Evolutionary conservation across 2,888 invertebrate genomes (phyloP).

Genomic region (Apantesis nais): DNA sequence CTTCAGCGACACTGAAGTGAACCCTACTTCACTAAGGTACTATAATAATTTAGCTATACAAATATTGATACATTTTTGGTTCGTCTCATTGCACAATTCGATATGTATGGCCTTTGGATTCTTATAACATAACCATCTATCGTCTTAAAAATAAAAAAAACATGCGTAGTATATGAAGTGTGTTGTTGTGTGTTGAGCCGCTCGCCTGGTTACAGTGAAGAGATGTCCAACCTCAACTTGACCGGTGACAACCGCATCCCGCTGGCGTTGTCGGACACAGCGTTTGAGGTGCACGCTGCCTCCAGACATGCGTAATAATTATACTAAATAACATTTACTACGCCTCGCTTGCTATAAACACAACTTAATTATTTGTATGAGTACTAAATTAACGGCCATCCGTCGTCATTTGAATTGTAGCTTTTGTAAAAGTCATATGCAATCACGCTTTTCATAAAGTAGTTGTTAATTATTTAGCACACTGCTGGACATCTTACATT

Average conservation of each 20-base stretch:
- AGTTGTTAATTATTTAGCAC: conserved; percentile 29
- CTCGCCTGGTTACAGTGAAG: conserved; percentile 78
- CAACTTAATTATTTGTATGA: conserved; percentile 37
- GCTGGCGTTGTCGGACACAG: conserved; percentile 82
- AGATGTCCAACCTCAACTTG: conserved; percentile 83
- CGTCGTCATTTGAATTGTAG: conserved; percentile 22
- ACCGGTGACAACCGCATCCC: conserved; percentile 82
- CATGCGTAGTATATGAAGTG: conserved; percentile 13
- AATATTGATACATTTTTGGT: not conserved
- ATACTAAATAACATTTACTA: conserved; percentile 51
- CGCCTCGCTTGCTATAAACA: conserved; percentile 60
- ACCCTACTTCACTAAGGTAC: conserved; percentile 87
- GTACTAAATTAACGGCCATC: conserved; percentile 16
- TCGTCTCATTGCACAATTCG: not conserved
- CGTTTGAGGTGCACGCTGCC: conserved; percentile 83
- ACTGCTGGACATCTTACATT: conserved; percentile 23
- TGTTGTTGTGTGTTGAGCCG: conserved; percentile 47
- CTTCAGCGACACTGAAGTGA: conserved; percentile 96
- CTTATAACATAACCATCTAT: conserved; percentile 4
- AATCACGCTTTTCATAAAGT: conserved; percentile 42
- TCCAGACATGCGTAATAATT: conserved; percentile 81
- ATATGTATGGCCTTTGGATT: conserved; percentile 10
- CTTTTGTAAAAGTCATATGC: conserved; percentile 27
- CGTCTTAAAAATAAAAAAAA: conserved; percentile 5
- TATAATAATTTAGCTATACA: conserved; percentile 42